phyloP scores from a whole-genome alignment of 2,888 invertebrate genomes.

The Drosophila prolongata region DNA sequence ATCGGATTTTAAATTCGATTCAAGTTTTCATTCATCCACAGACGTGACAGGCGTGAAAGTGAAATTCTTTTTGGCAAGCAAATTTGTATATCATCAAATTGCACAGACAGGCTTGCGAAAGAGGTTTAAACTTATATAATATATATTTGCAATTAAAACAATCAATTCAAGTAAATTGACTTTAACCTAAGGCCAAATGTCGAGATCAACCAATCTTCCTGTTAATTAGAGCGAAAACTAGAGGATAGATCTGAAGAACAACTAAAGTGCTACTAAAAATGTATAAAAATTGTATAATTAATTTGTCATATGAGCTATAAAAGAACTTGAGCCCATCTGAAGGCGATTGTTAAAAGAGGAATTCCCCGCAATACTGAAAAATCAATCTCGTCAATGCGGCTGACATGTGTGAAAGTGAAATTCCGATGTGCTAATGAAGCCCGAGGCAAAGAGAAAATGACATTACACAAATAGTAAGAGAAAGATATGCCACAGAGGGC shows the following conservation, averaged over 20 bases:
- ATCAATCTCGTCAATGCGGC: constrained; percentile 35
- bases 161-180: constrained; percentile 1
- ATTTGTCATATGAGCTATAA: too few species aligned
- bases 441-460: constrained; percentile 65
- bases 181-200: neutral
- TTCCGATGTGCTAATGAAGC: constrained; percentile 69
- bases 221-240: too few species aligned
- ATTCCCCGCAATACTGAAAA: constrained; percentile 7
- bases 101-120: neutral
- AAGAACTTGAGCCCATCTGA: neutral
- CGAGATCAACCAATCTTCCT: too few species aligned
- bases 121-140: neutral
- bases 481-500: constrained; percentile 16
- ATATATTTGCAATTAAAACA: constrained; percentile 2
- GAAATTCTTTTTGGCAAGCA: constrained; percentile 53
- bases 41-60: constrained; percentile 57
- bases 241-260: too few species aligned
- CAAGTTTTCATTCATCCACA: constrained; percentile 49
- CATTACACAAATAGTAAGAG: constrained; percentile 40
- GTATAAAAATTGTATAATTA: too few species aligned
- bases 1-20: constrained; percentile 23
- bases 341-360: neutral
- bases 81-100: constrained; percentile 27
- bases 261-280: too few species aligned
- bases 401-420: constrained; percentile 69